A percentile compares a stretch with the other conserved stretches of the same genome.
These are phyloP conservation scores for Patella caerulea DNA, from an alignment of 2,888 invertebrate species.

Conservation along the genomic window DNA sequence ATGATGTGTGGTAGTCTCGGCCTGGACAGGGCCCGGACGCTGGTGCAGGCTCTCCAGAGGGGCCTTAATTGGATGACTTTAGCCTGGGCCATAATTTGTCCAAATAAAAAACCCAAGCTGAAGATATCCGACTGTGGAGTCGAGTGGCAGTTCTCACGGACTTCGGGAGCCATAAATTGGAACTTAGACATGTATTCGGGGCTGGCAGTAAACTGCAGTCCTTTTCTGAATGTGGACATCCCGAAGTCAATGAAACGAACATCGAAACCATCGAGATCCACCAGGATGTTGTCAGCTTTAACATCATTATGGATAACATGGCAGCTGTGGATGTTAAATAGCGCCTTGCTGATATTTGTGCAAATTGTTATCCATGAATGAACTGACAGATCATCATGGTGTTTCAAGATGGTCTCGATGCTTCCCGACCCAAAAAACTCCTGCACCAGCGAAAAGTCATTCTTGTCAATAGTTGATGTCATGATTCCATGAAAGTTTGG, in stretches of 20 bases:
- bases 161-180: constrained; percentile 37
- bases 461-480: constrained; percentile 17
- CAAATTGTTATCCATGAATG: not conserved
- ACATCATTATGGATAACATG: constrained; percentile 37
- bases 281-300: constrained; percentile 23
- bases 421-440: constrained; percentile 36
- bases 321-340: constrained; percentile 30
- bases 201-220: constrained; percentile 33
- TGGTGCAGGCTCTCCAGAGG: not conserved
- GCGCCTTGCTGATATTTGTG: not conserved
- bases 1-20: not conserved
- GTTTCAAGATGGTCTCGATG: not conserved
- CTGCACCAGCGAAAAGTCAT: constrained; percentile 36
- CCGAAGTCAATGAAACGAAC: constrained; percentile 38
- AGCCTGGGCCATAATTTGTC: not conserved
- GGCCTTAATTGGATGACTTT: not conserved
- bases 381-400: not conserved
- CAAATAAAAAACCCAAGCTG: constrained; percentile 38
- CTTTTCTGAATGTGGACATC: constrained; percentile 40
- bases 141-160: constrained; percentile 30
- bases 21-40: not conserved
- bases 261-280: not conserved
- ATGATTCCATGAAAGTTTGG: constrained; percentile 34
- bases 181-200: constrained; percentile 35
- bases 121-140: constrained; percentile 33